Evolutionary conservation across 2,888 invertebrate species (phyloP).

Genomic region (Strigamia crassipes): DNA sequence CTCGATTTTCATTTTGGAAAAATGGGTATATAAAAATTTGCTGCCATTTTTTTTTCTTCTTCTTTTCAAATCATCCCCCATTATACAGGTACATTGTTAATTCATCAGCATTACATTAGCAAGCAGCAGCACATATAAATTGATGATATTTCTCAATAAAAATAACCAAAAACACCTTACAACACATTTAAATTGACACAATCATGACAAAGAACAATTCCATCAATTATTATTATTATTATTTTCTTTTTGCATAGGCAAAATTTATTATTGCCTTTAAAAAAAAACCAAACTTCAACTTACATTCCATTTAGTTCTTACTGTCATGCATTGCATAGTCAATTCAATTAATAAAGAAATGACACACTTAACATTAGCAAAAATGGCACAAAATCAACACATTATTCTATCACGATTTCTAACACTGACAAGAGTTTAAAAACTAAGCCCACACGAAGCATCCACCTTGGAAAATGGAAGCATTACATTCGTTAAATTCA

Average conservation of each 20-base stretch:
- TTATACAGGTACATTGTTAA: slow-evolving; percentile 35
- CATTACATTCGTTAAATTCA: neutral
- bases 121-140: slow-evolving; percentile 21
- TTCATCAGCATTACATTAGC: slow-evolving; percentile 24
- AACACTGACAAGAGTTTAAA: slow-evolving; percentile 31
- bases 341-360: slow-evolving; percentile 20
- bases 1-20: slow-evolving; percentile 37
- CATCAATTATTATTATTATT: neutral
- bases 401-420: neutral
- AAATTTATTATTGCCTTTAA: neutral
- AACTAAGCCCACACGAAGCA: slow-evolving; percentile 11
- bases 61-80: slow-evolving; percentile 9
- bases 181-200: slow-evolving; percentile 12
- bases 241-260: neutral
- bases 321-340: slow-evolving; percentile 1
- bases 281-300: neutral
- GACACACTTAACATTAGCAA: slow-evolving; percentile 21
- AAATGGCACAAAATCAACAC: slow-evolving; percentile 38
- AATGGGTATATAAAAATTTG: slow-evolving; percentile 42
- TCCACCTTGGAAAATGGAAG: slow-evolving; percentile 23
- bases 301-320: neutral
- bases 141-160: slow-evolving; percentile 20
- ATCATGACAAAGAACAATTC: slow-evolving; percentile 10
- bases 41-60: slow-evolving; percentile 23
- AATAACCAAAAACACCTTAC: slow-evolving; percentile 13